phyloP scores from a whole-genome alignment of 2,797 vertebrate species.

The Catostomus latipinnis region DNA sequence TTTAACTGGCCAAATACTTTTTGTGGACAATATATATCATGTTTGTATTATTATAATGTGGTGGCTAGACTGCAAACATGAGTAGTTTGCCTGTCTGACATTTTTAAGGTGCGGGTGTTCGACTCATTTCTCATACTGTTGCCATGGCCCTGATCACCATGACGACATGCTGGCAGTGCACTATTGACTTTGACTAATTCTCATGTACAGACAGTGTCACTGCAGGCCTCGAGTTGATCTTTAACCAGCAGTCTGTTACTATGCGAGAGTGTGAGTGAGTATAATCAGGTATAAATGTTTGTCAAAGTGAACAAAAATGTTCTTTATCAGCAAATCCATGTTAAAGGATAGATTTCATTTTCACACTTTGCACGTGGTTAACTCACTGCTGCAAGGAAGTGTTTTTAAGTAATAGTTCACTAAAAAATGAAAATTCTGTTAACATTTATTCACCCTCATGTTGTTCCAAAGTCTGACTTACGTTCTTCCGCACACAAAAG shows the following conservation, averaged over 20 bases:
- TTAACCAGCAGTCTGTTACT: constrained; percentile 52
- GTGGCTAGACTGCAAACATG: too few species aligned
- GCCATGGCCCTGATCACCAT: constrained; percentile 33
- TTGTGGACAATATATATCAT: too few species aligned
- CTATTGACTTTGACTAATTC: constrained; percentile 45
- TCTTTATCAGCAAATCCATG: constrained; percentile 11
- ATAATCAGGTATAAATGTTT: background rate
- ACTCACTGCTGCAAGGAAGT: too few species aligned
- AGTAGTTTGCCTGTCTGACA: background rate
- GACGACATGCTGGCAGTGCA: constrained; percentile 12
- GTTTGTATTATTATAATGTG: background rate
- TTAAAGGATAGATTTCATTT: background rate
- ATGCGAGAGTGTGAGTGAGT: background rate
- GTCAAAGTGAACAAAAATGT: background rate
- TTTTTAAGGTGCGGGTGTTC: constrained; percentile 4
- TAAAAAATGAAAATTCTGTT: too few species aligned
- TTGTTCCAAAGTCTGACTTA: too few species aligned
- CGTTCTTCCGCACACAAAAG: too few species aligned
- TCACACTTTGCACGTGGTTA: background rate
- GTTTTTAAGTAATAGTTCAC: too few species aligned
- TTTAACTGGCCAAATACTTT: too few species aligned
- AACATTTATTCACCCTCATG: too few species aligned
- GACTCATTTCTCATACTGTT: constrained; percentile 21
- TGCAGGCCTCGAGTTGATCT: constrained; percentile 51
- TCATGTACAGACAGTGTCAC: constrained; percentile 45